phyloP scores from a whole-genome alignment of 2,888 invertebrate genomes.

The Alloscopus bannaensis region DNA sequence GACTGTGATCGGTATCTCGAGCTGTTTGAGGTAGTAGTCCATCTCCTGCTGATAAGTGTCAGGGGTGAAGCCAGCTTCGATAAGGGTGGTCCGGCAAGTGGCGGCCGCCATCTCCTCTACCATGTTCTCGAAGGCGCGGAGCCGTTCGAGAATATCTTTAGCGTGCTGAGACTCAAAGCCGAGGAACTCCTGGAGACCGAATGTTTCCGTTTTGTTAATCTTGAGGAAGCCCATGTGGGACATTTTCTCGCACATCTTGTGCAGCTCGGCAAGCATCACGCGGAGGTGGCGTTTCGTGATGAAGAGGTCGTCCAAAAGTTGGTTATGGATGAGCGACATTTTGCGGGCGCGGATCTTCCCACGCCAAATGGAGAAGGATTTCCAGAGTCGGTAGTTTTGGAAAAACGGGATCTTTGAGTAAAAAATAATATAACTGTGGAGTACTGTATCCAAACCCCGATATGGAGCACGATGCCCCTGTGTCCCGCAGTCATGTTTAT shows the following conservation, averaged over 20 bases:
- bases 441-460: too few relatives aligned
- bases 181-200: slow-evolving; percentile 66
- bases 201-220: slow-evolving; percentile 55
- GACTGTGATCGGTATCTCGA: slow-evolving; percentile 54
- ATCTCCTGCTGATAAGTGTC: slow-evolving; percentile 79
- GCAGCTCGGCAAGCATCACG: slow-evolving; percentile 83
- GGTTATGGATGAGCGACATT: slow-evolving; percentile 79
- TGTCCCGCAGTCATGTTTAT: too few relatives aligned
- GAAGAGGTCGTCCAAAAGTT: slow-evolving; percentile 83
- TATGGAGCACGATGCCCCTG: too few relatives aligned
- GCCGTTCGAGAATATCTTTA: slow-evolving; percentile 75
- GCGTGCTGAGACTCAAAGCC: slow-evolving; percentile 50
- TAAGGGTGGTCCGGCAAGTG: slow-evolving; percentile 86
- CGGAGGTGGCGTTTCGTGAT: slow-evolving; percentile 84
- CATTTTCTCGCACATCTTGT: slow-evolving; percentile 80
- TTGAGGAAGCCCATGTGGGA: slow-evolving; percentile 68
- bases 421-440: too few relatives aligned
- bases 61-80: slow-evolving; percentile 85
- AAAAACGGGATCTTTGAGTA: slow-evolving; percentile 74
- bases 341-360: slow-evolving; percentile 85
- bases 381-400: slow-evolving; percentile 76
- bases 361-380: slow-evolving; percentile 86
- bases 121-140: slow-evolving; percentile 73
- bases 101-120: slow-evolving; percentile 80
- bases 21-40: slow-evolving; percentile 68